Evolutionary conservation across 2,888 invertebrate genomes (phyloP).

Genomic region (Drosophila mettleri): DNA sequence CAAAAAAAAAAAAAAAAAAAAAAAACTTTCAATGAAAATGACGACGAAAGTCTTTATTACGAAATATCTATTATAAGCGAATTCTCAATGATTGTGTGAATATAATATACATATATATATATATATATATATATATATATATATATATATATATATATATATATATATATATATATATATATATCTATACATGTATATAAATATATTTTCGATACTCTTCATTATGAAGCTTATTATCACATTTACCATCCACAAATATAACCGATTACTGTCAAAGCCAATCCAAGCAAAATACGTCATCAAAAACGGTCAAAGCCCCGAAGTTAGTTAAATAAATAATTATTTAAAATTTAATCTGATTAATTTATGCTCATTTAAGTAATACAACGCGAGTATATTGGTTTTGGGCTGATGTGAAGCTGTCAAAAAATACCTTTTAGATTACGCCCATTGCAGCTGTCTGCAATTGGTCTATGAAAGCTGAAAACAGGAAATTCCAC

Average conservation of each 20-base stretch:
- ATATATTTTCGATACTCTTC: background rate
- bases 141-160: background rate
- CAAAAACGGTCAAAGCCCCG: background rate
- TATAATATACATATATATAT: background rate
- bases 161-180: no score
- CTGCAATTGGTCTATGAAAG: no score
- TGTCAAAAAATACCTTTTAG: no score
- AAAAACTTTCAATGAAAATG: slow-evolving; percentile 1
- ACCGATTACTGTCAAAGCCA: background rate
- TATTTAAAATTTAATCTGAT: background rate
- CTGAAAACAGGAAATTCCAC: no score
- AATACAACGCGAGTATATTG: background rate
- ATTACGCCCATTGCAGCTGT: no score
- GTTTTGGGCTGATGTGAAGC: no score
- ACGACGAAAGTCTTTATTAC: background rate
- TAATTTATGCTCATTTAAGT: background rate
- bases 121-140: background rate
- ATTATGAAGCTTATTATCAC: no score
- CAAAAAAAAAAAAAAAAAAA: no score
- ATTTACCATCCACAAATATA: background rate
- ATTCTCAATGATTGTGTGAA: background rate
- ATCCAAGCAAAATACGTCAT: background rate
- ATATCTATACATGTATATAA: background rate
- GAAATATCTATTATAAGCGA: background rate
- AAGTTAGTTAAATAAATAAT: background rate